phyloP scores from a whole-genome alignment of 1,140 invertebrate species.

The Agrilus planipennis region DNA sequence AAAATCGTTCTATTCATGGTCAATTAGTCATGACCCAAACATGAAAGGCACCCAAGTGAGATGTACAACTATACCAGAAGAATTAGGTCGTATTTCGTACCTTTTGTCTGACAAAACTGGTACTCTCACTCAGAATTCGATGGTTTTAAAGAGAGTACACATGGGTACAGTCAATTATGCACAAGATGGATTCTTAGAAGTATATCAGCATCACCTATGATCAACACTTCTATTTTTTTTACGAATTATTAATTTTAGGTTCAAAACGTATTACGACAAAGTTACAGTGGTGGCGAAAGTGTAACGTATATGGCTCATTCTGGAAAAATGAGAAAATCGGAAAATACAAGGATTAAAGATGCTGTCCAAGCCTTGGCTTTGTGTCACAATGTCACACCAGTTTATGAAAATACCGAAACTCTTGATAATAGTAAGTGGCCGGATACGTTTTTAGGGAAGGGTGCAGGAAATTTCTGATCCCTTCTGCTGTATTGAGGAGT shows the following conservation, averaged over 20 bases:
- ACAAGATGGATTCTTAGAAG: conserved; percentile 79
- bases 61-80: conserved; percentile 98
- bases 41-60: conserved; percentile 93
- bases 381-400: conserved; percentile 98
- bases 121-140: conserved; percentile 97
- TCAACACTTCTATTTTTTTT: conserved; percentile 1
- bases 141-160: conserved; percentile 94
- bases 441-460: too few relatives aligned
- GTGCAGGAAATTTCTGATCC: too few relatives aligned
- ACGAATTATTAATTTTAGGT: neutral
- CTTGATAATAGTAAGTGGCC: conserved; percentile 29
- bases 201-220: conserved; percentile 25
- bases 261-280: conserved; percentile 5
- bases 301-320: neutral
- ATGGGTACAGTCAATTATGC: conserved; percentile 81
- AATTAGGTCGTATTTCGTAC: conserved; percentile 92
- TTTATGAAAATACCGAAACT: conserved; percentile 60
- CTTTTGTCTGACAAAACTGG: conserved; percentile 96
- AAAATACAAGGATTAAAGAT: conserved; percentile 73
- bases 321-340: conserved; percentile 40
- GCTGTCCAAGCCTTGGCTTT: conserved; percentile 89
- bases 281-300: conserved; percentile 6
- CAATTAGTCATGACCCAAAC: conserved; percentile 86
- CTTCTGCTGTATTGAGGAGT: too few relatives aligned
- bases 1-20: conserved; percentile 94